Evolutionary conservation across 2,797 vertebrate genomes (phyloP).

Genomic region (Adrianichthys oophorus): DNA sequence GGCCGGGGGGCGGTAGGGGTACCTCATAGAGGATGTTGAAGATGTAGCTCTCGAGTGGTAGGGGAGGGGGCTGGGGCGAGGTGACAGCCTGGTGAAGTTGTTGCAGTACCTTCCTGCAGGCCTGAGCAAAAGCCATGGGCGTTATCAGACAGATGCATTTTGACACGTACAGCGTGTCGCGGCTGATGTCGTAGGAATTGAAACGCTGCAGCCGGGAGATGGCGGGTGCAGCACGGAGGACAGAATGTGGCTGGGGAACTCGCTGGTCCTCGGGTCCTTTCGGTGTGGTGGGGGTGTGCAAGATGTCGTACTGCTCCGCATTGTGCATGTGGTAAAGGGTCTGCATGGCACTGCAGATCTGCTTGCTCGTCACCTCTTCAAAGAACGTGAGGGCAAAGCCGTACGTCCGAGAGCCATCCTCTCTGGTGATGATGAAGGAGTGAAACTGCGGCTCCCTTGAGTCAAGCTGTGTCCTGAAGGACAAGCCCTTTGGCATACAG

Average conservation of each 20-base stretch:
- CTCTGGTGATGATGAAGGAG: conserved; percentile 97
- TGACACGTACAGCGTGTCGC: conserved; percentile 95
- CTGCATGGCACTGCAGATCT: conserved; percentile 99
- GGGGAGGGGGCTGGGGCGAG: conserved; percentile 91
- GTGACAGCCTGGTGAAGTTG: conserved; percentile 94
- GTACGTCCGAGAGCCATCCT: conserved; percentile 97
- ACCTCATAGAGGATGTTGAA: conserved; percentile 98
- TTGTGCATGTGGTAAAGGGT: conserved; percentile 99
- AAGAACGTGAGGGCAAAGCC: conserved; percentile 98
- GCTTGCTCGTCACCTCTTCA: conserved; percentile 97
- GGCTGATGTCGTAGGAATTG: conserved; percentile 97
- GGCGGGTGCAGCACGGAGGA: conserved; percentile 83
- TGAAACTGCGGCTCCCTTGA: conserved; percentile 92
- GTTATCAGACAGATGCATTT: conserved; percentile 98
- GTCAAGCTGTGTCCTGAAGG: conserved; percentile 90
- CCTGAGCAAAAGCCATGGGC: conserved; percentile 96
- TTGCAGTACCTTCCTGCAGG: conserved; percentile 89
- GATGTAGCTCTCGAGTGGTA: conserved; percentile 98
- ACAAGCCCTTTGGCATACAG: conserved; percentile 77
- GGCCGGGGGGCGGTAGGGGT: conserved; percentile 90
- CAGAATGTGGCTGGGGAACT: conserved; percentile 77
- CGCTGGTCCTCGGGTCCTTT: conserved; percentile 75
- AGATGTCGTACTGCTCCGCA: conserved; percentile 92
- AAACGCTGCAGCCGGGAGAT: conserved; percentile 94
- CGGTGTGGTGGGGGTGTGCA: conserved; percentile 80